Base-by-base conservation (phyloP, 1,140 invertebrate genomes). In the Steinernema feltiae region DNA sequence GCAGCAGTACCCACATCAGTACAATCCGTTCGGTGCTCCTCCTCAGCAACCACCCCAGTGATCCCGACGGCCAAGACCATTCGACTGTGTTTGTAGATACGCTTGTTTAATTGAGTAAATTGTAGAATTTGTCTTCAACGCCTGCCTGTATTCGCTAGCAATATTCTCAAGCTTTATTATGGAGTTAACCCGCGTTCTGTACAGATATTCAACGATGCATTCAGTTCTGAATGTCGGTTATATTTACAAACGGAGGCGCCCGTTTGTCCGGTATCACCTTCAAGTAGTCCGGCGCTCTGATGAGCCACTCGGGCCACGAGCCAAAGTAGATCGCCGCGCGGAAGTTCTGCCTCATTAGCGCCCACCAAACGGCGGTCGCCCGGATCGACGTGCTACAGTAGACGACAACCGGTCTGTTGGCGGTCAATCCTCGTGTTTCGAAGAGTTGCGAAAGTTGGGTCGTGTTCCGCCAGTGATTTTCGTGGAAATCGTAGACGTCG, bases 301-400 rank as follows among this genome's bases (percentile, higher is more conserved):
- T 79, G 17, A 85, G 74, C 78, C 79, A 85, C 79, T 85, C 84
- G 15, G 85, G 81, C 84, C 84, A 85, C 2, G 78, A 76, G 3
- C 83, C 85, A 71, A 85, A 85, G 75, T 86, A 85, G 15, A 85
- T 72, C 17, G 75, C 70, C 12, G 85, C 75, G 12, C 73, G 69
- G 70, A 78, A 84, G 24, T 78, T 74, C 2, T 75, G 48, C 48
- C 81, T 53, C 31, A 76, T 73, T 30, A 85, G 73, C 12, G 83
- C 79, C 71, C 76, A 80, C 85, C 85, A 85, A 29, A 85, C 53
- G 73, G 85, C 79, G 3, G 85, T 72, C 0, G 83, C 75, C n/a
- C 78, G 78, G 0, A 86, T 69, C 0, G 78, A 81, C 21, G 77
- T 80, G 1, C 80, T 83, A 72, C 86, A 85, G 48, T 86, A 85